Conservation (phyloP, 2,888 invertebrate genomes). For the Thalpophila matura region DNA sequence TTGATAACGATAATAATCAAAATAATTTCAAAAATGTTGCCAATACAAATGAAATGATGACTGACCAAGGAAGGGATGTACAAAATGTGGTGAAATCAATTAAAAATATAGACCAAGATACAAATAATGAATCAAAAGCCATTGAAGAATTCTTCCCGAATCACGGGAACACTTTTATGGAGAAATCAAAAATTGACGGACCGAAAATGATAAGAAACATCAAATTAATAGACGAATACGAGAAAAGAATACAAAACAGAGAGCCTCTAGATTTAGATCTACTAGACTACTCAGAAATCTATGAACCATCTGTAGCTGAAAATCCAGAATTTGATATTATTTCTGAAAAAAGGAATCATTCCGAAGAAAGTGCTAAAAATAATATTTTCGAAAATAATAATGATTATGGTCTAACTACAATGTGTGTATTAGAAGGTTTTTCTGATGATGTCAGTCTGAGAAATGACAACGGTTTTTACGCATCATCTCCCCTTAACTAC, state of each 20-base stretch:
- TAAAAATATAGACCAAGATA: neutral
- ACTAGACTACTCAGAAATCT: constrained; percentile 41
- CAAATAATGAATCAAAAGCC: neutral
- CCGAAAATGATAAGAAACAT: constrained; percentile 63
- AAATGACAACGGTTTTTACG: too few relatives aligned
- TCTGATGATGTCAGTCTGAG: too few relatives aligned
- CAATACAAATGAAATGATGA: neutral
- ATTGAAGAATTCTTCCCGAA: neutral
- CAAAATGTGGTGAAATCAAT: constrained; percentile 21
- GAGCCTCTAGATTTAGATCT: constrained; percentile 41
- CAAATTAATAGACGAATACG: constrained; percentile 55
- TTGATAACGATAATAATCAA: constrained; percentile 1
- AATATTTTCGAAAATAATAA: neutral
- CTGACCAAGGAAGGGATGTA: constrained; percentile 2
- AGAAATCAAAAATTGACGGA: constrained; percentile 17
- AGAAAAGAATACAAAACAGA: constrained; percentile 50
- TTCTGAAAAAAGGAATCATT: neutral
- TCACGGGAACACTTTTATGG: neutral
- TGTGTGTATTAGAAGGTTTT: constrained; percentile 22
- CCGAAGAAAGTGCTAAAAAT: neutral
- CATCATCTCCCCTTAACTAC: neutral
- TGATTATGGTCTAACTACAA: neutral
- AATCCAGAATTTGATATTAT: neutral
- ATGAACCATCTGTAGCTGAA: neutral
- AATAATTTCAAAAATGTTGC: neutral